Conservation (phyloP, 2,113 vertebrate genomes). For the Syngnathoides biaculeatus region DNA sequence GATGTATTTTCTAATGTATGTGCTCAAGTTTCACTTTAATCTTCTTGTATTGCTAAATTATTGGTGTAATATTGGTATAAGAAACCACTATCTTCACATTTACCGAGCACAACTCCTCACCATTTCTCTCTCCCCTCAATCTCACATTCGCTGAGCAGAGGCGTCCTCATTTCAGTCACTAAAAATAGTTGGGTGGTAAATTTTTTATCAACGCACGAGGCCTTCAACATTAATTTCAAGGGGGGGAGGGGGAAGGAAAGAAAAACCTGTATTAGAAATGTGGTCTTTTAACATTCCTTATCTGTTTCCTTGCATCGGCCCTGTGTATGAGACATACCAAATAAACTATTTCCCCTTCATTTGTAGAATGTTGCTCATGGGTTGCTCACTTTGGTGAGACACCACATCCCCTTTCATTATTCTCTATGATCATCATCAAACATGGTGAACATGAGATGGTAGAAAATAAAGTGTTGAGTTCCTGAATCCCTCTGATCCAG, state of each 20-base stretch:
- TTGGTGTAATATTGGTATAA: not conserved
- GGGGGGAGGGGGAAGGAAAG: conserved; percentile 14
- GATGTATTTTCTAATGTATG: conserved; percentile 5
- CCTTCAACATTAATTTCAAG: conserved; percentile 32
- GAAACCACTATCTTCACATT: conserved; percentile 31
- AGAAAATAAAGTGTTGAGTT: not conserved
- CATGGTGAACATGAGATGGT: not conserved
- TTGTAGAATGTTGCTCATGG: conserved; percentile 4
- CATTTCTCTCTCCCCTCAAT: conserved; percentile 26
- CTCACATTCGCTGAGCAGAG: conserved; percentile 13
- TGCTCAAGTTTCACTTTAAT: conserved; percentile 10
- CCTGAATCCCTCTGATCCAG: not conserved
- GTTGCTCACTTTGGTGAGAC: not conserved
- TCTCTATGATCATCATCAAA: conserved; percentile 5
- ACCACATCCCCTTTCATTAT: conserved; percentile 6
- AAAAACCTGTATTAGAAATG: conserved; percentile 49
- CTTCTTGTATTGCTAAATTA: not conserved
- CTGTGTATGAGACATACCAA: not conserved
- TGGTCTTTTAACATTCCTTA: conserved; percentile 24
- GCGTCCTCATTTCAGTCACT: conserved; percentile 49
- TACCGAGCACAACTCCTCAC: conserved; percentile 21
- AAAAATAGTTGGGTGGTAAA: conserved; percentile 65
- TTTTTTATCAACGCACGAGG: conserved; percentile 64
- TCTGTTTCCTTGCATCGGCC: conserved; percentile 29
- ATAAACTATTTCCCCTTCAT: not conserved